phyloP scores from a whole-genome alignment of 1,140 invertebrate species.

The Paraescarpia echinospica region DNA sequence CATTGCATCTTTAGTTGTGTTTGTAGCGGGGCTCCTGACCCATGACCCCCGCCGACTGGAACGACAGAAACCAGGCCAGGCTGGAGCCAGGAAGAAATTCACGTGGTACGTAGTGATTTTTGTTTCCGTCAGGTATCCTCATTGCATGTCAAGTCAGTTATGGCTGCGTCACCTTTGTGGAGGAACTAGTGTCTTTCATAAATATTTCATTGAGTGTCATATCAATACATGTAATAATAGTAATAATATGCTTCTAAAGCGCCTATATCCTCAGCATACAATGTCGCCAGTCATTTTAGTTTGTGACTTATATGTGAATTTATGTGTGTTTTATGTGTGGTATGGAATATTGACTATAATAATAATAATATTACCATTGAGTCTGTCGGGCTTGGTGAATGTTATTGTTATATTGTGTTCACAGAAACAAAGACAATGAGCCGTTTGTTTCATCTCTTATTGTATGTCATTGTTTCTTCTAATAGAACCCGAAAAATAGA shows the following conservation, averaged over 20 bases:
- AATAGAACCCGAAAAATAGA: not conserved
- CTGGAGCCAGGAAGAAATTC: constrained; percentile 85
- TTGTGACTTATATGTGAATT: too few species aligned
- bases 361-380: not conserved
- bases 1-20: not conserved
- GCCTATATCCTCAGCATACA: too few species aligned
- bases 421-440: not conserved
- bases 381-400: not conserved
- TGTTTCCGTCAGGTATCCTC: not conserved
- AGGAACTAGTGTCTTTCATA: too few species aligned
- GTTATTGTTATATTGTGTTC: not conserved
- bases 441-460: not conserved
- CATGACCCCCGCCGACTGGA: constrained; percentile 78
- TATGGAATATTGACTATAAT: too few species aligned
- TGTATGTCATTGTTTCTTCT: not conserved
- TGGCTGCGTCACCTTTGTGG: too few species aligned
- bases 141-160: not conserved
- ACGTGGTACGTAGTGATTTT: constrained; percentile 70
- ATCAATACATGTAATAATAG: too few species aligned
- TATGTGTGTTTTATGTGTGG: too few species aligned
- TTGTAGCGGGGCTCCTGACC: constrained; percentile 82
- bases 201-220: too few species aligned
- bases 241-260: too few species aligned
- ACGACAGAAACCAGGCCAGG: constrained; percentile 92
- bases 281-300: too few species aligned